Base-by-base conservation (phyloP, 35 echinoderm and acorn worm species). In the Eucidaris tribuloides region DNA sequence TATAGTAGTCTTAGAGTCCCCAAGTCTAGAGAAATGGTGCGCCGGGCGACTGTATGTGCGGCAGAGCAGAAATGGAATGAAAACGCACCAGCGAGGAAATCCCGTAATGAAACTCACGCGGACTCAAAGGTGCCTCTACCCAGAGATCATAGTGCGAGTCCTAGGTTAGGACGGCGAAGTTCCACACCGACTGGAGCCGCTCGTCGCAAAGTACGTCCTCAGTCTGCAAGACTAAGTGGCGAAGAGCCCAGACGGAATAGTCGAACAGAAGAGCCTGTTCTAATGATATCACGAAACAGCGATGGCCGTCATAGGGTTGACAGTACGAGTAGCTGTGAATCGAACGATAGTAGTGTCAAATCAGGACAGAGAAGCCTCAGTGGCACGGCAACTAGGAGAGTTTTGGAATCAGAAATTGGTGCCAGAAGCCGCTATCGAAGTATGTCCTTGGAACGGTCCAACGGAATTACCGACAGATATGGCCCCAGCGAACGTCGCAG, bases 261-360 rank as follows among this genome's bases (percentile, higher is more conserved):
- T 36, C 46, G 60, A 42, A 60, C 59, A 81, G 83, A 89, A 19
- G 80, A 92, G 20, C 62, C 81, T 15, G 44, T 88, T 44, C 22
- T 97, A 6, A 84, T 88, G 77, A 92, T 97, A 30, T 71, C 31
- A 62, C 79, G 94, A 7, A 86, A 92, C 42, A 49, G 81, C 22
- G 58, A 82, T 34, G 94, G 94, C 14, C 85, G 94, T 24, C 94
- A 97, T 45, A 37, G 94, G 29, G 48, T 97, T 17, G 89, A 92
- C 56, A 91, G 94, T 82, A 97, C 52, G 65, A 97, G 94, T 68
- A 97, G 94, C 46, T 90, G 88, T 64, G 94, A 97, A 15, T 97
- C 94, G 28, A 86, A 88, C 22, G 94, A 92, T 14, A 88, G 85
- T 71, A 78, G 74, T 41, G 70, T 91, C 76, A 79, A 74, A n/a